Evolutionary conservation across 2,113 vertebrate species (phyloP).

Genomic region (Columba livia): DNA sequence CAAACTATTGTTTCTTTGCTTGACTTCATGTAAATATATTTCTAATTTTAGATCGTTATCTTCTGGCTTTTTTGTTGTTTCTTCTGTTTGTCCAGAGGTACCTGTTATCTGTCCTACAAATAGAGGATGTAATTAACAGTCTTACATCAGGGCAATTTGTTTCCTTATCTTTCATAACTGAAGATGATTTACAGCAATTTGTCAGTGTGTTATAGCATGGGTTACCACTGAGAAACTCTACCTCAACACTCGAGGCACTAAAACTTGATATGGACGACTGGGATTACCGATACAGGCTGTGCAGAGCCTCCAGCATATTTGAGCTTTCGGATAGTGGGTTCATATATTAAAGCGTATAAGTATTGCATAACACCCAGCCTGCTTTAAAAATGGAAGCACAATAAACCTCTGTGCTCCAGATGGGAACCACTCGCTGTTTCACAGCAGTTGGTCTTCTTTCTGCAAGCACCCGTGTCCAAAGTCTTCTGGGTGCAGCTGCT

Average conservation of each 20-base stretch:
- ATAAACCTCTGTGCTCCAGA: fast-evolving
- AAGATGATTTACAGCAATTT: fast-evolving
- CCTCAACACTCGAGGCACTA: neutral
- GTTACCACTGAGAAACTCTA: neutral
- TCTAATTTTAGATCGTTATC: neutral
- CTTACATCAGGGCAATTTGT: neutral
- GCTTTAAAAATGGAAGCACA: neutral
- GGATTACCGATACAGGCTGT: neutral
- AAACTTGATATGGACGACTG: neutral
- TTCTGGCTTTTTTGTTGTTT: neutral
- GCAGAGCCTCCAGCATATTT: neutral
- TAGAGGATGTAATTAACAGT: neutral
- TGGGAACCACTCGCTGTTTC: fast-evolving
- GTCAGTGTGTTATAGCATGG: neutral
- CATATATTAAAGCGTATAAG: neutral
- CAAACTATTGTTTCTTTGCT: neutral
- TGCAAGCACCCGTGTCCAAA: neutral
- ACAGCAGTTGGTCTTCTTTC: neutral
- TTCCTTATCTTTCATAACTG: neutral
- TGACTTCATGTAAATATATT: neutral
- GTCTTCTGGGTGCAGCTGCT: neutral
- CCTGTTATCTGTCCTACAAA: neutral
- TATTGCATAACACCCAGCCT: neutral
- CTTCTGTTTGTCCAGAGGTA: neutral
- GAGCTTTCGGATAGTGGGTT: neutral